A percentile compares a stretch with the other conserved stretches of the same genome.
phyloP scores from a whole-genome alignment of 2,113 vertebrate species.

The Lontra canadensis region DNA sequence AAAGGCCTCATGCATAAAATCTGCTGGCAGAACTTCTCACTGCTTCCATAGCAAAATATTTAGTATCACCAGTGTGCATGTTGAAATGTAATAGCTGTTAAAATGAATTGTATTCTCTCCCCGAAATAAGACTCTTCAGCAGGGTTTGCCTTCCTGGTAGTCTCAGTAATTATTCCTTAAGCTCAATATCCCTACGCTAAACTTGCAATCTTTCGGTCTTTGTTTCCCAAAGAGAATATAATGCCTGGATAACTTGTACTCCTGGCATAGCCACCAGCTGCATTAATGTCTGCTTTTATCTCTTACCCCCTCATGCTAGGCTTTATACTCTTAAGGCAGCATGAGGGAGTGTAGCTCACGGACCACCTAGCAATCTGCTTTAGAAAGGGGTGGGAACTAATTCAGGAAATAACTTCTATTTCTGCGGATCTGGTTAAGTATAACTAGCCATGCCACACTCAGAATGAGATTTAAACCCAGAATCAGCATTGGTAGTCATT shows the following conservation, averaged over 20 bases:
- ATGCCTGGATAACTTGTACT: constrained; percentile 40
- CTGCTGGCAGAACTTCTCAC: constrained; percentile 18
- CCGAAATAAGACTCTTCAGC: neutral
- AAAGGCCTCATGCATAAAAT: constrained; percentile 24
- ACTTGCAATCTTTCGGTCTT: constrained; percentile 30
- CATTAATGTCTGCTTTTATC: constrained; percentile 63
- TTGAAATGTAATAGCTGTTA: constrained; percentile 23
- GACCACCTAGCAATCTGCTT: constrained; percentile 51
- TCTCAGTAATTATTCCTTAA: constrained; percentile 43
- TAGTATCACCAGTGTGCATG: neutral
- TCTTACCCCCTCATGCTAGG: constrained; percentile 32
- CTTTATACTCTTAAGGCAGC: neutral
- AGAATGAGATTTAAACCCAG: neutral
- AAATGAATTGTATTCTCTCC: constrained; percentile 16
- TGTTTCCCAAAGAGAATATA: constrained; percentile 56
- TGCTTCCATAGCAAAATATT: constrained; percentile 41
- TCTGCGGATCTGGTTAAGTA: neutral
- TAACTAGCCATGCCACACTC: neutral
- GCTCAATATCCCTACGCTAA: constrained; percentile 42
- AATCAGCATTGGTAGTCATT: constrained; percentile 31
- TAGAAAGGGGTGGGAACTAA: constrained; percentile 24
- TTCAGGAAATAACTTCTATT: constrained; percentile 5
- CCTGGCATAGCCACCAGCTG: neutral
- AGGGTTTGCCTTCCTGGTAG: constrained; percentile 33
- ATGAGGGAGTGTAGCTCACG: neutral